These are phyloP conservation scores for Ranitomeya imitator DNA, from an alignment of 2,113 vertebrate species.

Conservation along the genomic window DNA sequence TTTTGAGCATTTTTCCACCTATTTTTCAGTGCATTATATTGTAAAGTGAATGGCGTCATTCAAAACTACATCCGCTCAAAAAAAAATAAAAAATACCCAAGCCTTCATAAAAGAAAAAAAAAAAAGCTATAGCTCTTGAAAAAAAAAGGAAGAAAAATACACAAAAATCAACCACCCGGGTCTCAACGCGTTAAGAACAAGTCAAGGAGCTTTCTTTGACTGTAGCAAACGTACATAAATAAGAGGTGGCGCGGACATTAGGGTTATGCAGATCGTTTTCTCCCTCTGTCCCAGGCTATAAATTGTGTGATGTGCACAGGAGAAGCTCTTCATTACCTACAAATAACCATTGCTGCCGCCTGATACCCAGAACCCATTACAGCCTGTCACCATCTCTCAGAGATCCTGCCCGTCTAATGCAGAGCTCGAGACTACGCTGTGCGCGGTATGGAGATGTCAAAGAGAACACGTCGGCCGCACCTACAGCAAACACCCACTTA, in stretches of 20 bases:
- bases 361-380: slow-evolving; percentile 6
- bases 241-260: neutral
- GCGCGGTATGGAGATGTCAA: neutral
- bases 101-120: too few species aligned
- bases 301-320: neutral
- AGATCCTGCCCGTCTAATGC: neutral
- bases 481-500: neutral
- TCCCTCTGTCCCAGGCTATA: neutral
- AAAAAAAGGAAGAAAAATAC: too few species aligned
- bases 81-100: too few species aligned
- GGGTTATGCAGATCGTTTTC: neutral
- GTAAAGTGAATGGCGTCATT: too few species aligned
- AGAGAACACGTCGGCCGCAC: neutral
- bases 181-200: too few species aligned
- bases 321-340: slow-evolving; percentile 28
- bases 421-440: neutral
- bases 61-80: too few species aligned
- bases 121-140: too few species aligned
- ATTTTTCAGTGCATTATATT: too few species aligned
- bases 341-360: neutral
- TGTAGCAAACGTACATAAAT: neutral
- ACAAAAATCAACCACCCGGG: too few species aligned
- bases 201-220: neutral
- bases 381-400: slow-evolving; percentile 29
- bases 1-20: too few species aligned